These are phyloP conservation scores for Heterochromis multidens DNA, from an alignment of 2,113 vertebrate genomes.

Conservation along the genomic window DNA sequence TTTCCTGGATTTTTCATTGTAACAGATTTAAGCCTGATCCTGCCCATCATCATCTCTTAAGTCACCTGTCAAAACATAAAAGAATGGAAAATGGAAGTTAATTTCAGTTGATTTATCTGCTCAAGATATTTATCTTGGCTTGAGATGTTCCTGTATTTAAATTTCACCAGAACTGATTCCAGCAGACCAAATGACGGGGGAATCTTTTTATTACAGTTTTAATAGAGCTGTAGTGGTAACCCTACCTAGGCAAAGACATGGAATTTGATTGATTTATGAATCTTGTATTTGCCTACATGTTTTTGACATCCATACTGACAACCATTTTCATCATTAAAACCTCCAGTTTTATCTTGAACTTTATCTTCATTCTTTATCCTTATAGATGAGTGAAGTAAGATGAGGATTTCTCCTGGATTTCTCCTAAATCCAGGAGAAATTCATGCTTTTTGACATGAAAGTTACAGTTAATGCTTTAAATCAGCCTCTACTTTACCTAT, in stretches of 20 bases:
- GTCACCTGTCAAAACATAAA: neutral
- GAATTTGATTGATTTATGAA: neutral
- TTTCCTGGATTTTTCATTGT: neutral
- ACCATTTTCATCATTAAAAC: neutral
- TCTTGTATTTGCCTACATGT: neutral
- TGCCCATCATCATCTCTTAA: neutral
- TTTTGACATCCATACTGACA: neutral
- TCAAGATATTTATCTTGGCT: conserved; percentile 18
- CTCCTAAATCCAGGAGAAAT: too few species aligned
- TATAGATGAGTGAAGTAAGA: neutral
- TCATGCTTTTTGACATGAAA: neutral
- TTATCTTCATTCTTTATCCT: neutral
- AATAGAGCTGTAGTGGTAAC: neutral
- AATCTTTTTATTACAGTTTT: neutral
- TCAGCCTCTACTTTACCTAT: neutral
- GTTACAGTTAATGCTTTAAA: neutral
- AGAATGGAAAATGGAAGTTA: neutral
- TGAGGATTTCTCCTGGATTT: neutral
- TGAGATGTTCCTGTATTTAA: neutral
- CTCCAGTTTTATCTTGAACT: neutral
- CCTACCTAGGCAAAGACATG: neutral
- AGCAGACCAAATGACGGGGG: neutral
- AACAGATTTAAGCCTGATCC: neutral
- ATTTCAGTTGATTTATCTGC: neutral
- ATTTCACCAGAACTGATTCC: neutral